phyloP scores from a whole-genome alignment of 2,113 vertebrate species.

The Lipotes vexillifer region DNA sequence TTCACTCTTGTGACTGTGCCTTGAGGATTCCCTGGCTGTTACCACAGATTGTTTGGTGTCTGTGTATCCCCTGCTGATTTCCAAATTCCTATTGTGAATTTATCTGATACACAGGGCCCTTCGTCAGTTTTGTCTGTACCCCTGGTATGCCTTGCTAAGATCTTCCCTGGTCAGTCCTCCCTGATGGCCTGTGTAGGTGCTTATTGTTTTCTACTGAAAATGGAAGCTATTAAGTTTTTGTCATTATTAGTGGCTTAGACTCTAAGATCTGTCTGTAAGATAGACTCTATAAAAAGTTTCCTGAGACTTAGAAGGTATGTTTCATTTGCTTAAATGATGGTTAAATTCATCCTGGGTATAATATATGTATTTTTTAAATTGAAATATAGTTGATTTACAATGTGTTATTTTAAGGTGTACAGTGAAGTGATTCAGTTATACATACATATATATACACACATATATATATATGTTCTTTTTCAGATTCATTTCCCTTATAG shows the following conservation, averaged over 20 bases:
- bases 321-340: not conserved
- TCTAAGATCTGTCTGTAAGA: not conserved
- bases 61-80: not conserved
- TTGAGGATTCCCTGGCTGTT: not conserved
- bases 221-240: not conserved
- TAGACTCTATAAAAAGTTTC: not conserved
- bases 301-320: not conserved
- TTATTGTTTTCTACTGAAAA: not conserved
- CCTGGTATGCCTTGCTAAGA: not conserved
- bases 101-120: not conserved
- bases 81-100: not conserved
- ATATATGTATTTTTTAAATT: not conserved
- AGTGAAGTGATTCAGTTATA: no score
- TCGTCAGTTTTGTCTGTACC: not conserved
- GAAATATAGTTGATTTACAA: not conserved
- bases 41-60: not conserved
- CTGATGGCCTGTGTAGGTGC: not conserved
- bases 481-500: not conserved
- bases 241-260: not conserved
- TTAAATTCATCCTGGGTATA: not conserved
- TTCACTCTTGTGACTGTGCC: not conserved
- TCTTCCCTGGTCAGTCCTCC: not conserved
- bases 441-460: no score
- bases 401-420: not conserved
- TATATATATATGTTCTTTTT: not conserved